These are phyloP conservation scores for Ailurus styani DNA, from an alignment of 2,113 vertebrate species.

Conservation along the genomic window DNA sequence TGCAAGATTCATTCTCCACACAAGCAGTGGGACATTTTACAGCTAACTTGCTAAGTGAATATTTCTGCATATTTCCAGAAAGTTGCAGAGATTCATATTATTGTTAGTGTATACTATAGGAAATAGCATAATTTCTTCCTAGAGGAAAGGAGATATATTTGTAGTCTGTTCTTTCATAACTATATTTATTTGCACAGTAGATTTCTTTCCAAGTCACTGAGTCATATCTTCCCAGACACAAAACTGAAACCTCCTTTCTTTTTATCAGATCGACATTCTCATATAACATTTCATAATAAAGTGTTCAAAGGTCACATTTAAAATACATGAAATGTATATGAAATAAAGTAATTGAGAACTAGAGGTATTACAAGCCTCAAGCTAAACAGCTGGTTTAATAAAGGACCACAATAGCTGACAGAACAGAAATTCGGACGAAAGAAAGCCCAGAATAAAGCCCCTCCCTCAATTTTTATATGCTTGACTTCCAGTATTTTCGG, in stretches of 20 bases:
- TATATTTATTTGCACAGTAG: constrained; percentile 20
- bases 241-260: constrained; percentile 35
- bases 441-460: not conserved
- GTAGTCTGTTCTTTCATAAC: constrained; percentile 3
- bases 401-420: not conserved
- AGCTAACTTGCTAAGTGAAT: not conserved
- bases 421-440: not conserved
- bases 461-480: not conserved
- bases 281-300: constrained; percentile 46
- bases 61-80: not conserved
- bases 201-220: constrained; percentile 14
- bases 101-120: not conserved
- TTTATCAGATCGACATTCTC: constrained; percentile 39
- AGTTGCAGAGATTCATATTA: not conserved
- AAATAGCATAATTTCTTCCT: not conserved
- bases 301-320: constrained; percentile 43
- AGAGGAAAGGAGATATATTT: not conserved
- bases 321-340: constrained; percentile 52
- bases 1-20: not conserved
- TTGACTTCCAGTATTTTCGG: not conserved
- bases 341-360: constrained; percentile 42
- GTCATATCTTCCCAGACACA: constrained; percentile 44
- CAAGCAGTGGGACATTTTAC: not conserved
- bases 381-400: constrained; percentile 30
- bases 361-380: not conserved